Conservation (phyloP, 2,113 vertebrate species). For the Clarias gariepinus region DNA sequence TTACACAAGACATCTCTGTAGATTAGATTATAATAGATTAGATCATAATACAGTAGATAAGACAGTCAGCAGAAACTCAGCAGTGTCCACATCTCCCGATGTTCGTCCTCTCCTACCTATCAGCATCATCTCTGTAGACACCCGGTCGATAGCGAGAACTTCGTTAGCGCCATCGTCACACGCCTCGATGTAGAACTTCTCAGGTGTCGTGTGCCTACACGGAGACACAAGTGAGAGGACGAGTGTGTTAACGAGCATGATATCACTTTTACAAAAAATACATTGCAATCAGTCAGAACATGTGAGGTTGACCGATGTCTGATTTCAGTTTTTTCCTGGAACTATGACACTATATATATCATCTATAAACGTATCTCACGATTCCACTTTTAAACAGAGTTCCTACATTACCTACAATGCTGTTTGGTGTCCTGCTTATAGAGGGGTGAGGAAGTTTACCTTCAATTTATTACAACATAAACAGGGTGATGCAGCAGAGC, state of each 20-base stretch:
- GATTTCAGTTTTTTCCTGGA: not conserved
- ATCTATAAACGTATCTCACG: not conserved
- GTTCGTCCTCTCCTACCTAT: constrained; percentile 73
- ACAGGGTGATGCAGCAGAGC: not conserved
- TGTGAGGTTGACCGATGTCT: not conserved
- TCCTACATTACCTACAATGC: not conserved
- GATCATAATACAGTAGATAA: not conserved
- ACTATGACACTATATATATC: not conserved
- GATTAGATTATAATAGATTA: not conserved
- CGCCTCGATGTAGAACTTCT: constrained; percentile 92
- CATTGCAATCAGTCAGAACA: not conserved
- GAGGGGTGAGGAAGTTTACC: not conserved
- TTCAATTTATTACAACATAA: not conserved
- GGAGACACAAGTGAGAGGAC: not conserved
- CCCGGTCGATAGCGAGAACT: constrained; percentile 88
- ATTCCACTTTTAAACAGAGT: not conserved
- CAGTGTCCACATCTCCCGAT: not conserved
- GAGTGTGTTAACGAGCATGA: not conserved
- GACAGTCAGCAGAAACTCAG: not conserved
- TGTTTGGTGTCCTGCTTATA: not conserved
- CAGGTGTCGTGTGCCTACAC: constrained; percentile 84
- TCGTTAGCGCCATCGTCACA: constrained; percentile 85
- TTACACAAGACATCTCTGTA: not conserved
- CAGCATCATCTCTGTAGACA: constrained; percentile 90
- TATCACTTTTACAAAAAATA: not conserved